Percentiles rank a stretch among this genome's conserved stretches.
Evolutionary conservation across 2,113 vertebrate species (phyloP).

Genomic region (Cochlearius cochlearius): DNA sequence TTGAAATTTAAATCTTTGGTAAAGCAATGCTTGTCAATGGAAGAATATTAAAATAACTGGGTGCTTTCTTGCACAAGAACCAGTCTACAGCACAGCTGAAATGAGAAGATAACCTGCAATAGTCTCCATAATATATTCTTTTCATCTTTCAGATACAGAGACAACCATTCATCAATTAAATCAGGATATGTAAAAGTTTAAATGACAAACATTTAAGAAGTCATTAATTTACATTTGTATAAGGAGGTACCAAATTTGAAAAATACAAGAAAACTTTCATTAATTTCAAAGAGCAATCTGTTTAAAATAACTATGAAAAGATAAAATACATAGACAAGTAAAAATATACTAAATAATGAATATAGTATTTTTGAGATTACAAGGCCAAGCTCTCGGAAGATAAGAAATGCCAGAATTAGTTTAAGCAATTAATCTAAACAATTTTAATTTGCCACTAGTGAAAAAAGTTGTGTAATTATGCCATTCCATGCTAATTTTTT

Average conservation of each 20-base stretch:
- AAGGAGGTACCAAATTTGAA: neutral
- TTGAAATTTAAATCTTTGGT: conserved; percentile 3
- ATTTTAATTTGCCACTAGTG: neutral
- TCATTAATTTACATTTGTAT: neutral
- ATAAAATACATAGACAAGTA: neutral
- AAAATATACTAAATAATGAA: neutral
- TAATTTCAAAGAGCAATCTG: neutral
- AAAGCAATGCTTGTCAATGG: neutral
- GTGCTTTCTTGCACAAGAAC: neutral
- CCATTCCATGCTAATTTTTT: neutral
- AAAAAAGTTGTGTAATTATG: neutral
- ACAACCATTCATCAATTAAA: neutral
- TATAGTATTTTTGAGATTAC: neutral
- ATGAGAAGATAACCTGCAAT: neutral
- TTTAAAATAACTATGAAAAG: neutral
- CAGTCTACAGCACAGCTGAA: neutral
- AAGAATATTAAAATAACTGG: neutral
- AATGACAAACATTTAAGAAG: neutral
- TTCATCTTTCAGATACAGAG: neutral
- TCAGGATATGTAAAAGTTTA: neutral
- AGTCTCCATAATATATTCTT: neutral
- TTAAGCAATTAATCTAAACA: neutral
- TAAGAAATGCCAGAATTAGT: neutral
- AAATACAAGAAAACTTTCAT: neutral
- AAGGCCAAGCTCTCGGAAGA: neutral